Evolutionary conservation across 2,797 vertebrate genomes (phyloP).

Genomic region (Labroides dimidiatus): DNA sequence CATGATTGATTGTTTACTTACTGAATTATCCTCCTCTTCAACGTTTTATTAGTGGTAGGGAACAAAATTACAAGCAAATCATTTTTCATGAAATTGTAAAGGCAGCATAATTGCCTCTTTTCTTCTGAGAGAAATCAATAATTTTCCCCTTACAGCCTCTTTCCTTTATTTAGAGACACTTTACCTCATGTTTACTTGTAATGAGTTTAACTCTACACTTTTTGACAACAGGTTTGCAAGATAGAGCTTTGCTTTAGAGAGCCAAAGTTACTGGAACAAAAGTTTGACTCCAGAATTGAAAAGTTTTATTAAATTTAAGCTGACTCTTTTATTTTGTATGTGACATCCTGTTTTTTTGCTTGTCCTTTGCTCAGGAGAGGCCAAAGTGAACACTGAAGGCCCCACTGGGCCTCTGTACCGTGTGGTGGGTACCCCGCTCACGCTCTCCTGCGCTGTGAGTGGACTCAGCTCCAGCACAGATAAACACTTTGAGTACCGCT

Average conservation of each 20-base stretch:
- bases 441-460: conserved; percentile 79
- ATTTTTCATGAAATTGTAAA: conserved; percentile 3
- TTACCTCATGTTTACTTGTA: neutral
- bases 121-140: neutral
- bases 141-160: neutral
- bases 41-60: neutral
- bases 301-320: neutral
- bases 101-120: conserved; percentile 1
- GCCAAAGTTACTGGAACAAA: neutral
- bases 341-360: too few species aligned
- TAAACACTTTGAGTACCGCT: conserved; percentile 71
- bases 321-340: neutral
- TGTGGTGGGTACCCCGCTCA: conserved; percentile 64
- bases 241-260: neutral
- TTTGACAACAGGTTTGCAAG: neutral
- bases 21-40: neutral
- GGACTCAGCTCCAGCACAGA: conserved; percentile 16
- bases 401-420: conserved; percentile 83
- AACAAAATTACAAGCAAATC: neutral
- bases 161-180: neutral
- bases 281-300: neutral
- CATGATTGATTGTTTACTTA: neutral
- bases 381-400: conserved; percentile 65
- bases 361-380: conserved; percentile 67
- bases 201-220: neutral